Evolutionary conservation across 2,797 vertebrate genomes (phyloP), one percentile per base, ranked within the genome.

Genomic region (Pseudochaenichthys georgianus): DNA sequence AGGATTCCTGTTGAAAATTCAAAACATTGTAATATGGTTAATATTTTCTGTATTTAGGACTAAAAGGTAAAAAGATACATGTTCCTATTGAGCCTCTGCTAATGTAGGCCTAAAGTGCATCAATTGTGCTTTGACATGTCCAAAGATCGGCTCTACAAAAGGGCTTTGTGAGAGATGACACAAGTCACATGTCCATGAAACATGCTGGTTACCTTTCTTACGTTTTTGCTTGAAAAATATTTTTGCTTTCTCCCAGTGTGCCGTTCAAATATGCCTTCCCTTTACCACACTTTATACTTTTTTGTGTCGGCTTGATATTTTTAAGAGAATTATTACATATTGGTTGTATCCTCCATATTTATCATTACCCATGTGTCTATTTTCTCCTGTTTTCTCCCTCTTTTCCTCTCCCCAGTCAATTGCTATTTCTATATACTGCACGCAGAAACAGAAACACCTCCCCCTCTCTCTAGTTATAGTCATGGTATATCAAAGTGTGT

Each of bases 101-200:
- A 67, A 85, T 85, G 74, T 71, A 69, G 61, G 62, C 64, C 77
- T 81, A 53, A 85, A 87, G 75, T 78, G 63, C 57, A 74, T 70
- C 75, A 80, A 73, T 88, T 87, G 81, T 86, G 57, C 73, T 31
- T 55, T 72, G 77, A 82, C 19, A 72, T 82, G 78, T 87, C 80
- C 76, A 48, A 79, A 70, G 84, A 81, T 81, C 80, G 61, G 81
- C 43, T 28, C 68, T 75, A 92, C 90, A 93, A 91, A 90, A 82
- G 80, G 70, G 66, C 84, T 93, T 94, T 93, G 92, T 94, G 81
- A 86, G 77, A 53, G 70, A 76, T 81, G 77, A 87, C 83, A 88
- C 83, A 50, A 70, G 85, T 84, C 66, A 67, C 86, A 78, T 85
- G 74, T 77, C 76, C 74, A 72, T 47, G 23, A 72, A 78, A 85